Base-by-base conservation (phyloP, 1,140 invertebrate species). In the Zaprionus camerounensis region DNA sequence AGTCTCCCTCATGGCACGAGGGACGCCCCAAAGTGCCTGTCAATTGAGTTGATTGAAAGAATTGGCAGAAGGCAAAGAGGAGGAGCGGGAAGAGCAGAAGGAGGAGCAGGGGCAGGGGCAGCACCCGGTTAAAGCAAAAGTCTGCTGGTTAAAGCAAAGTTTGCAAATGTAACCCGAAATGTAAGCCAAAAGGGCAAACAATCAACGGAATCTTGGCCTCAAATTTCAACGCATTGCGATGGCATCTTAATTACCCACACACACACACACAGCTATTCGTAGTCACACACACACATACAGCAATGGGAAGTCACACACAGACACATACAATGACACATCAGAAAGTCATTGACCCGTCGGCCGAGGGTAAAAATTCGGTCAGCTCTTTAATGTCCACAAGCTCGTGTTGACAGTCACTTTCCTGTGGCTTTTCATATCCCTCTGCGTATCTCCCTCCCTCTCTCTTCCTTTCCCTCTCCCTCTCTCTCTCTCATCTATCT, bases 221-320 rank as follows among this genome's bases (percentile, higher is more conserved):
- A 53, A 73, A 84, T 88, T 88, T 88, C 83, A 78, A 56, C 81
- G 68, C 73, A 71, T 28, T 70, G 57, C 65, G 85, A 88, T 90
- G 81, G 53, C 62, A 90, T 90, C 85, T 88, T 90, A 88, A 90
- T 84, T 88, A 81, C 85, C 78, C 80, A 59, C 79, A 69, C 51
- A 75, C 59, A 1, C 41, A 59, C 11, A 64, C 34, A 57, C 17
- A 57, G 13, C 15, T 6, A 6, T 36, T 36, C n/a, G 1, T 34
- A 58, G 36, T 51, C 36, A 65, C 3, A 28, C 24, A 64, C 31
- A 34, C 28, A 62, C 2, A 31, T 1, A 20, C 36, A 65, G 2
- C n/a, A n/a, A n/a, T n/a, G n/a, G n/a, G n/a, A n/a, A n/a, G n/a
- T n/a, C 31, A 34, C 28, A 28, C 24, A 64, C 31, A 34, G 9